Evolutionary conservation across 2,888 invertebrate genomes (phyloP), one percentile per base, ranked within the genome.

Genomic region (Eilema sororculum): DNA sequence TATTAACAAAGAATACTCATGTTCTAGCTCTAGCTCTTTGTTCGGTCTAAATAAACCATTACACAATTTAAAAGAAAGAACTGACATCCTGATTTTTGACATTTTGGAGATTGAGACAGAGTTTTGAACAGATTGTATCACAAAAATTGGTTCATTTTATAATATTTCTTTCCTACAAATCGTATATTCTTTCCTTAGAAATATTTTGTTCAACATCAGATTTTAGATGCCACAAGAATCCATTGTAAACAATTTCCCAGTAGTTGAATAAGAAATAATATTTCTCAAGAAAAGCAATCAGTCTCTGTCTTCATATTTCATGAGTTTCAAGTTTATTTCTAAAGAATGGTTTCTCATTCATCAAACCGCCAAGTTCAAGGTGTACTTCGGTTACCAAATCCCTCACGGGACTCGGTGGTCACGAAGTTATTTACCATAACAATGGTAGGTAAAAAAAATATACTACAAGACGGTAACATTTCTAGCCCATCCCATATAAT

Each of bases 381-480:
- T 67, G 60, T 62, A 66, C 56, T 73, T 75, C 86, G 87, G 89
- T 91, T 87, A 84, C 89, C 84, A 88, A 92, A 94, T 91, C 93
- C 87, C 87, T 87, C 83, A 79, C 84, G 86, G 87, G 85, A 88
- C 87, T 88, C 84, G 86, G 87, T 87, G 87, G 88, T 93, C 93
- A 94, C 93, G 93, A 93, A 84, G 78, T 85, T 85, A 85, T 79
- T 95, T 93, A 89, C 88, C 94, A 94, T 95, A 90, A 94, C 95
- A 95, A 95, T 93, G 80, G 94, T 93, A 93, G 94, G 93, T 94
- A 94, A 77, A 81, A 77, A 76, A 78, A 79, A 77, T 78, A n/a
- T 75, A 83, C 79, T 84, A 87, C 86, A 88, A 85, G 84, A 82
- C 81, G 83, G 81, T 78, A 83, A 84, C 80, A 85, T 78, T 75